These are phyloP conservation scores for Helicoverpa assulta DNA, from an alignment of 2,888 invertebrate genomes.

Conservation along the genomic window DNA sequence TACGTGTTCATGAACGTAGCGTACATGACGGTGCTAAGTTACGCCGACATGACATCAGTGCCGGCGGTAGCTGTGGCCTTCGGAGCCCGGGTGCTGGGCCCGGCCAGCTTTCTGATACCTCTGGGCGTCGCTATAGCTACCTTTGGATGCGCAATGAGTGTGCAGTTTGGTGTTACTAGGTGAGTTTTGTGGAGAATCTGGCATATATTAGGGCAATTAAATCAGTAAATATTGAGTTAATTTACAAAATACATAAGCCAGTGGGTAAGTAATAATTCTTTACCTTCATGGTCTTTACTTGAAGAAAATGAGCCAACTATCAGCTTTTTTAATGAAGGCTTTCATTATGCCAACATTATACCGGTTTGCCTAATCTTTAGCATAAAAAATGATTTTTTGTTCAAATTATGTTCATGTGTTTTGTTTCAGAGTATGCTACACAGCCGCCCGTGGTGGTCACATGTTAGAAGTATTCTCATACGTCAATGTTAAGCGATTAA, in stretches of 20 bases:
- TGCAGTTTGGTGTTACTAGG: slow-evolving; percentile 94
- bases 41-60: slow-evolving; percentile 93
- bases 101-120: slow-evolving; percentile 92
- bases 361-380: too few relatives aligned
- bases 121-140: slow-evolving; percentile 94
- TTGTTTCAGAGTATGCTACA: slow-evolving; percentile 93
- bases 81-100: slow-evolving; percentile 92
- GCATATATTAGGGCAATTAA: too few relatives aligned
- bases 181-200: too few relatives aligned
- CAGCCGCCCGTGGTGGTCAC: slow-evolving; percentile 95
- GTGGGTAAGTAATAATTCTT: too few relatives aligned
- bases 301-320: too few relatives aligned
- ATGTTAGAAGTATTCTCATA: slow-evolving; percentile 94
- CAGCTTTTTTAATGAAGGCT: too few relatives aligned
- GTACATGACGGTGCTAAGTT: slow-evolving; percentile 95
- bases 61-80: slow-evolving; percentile 95
- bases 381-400: too few relatives aligned
- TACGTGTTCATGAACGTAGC: slow-evolving; percentile 96
- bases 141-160: slow-evolving; percentile 94
- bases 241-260: too few relatives aligned
- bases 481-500: slow-evolving; percentile 93
- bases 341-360: too few relatives aligned
- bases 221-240: too few relatives aligned
- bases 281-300: too few relatives aligned
- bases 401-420: too few relatives aligned